These are phyloP conservation scores for Dicrurus megarhynchus DNA, from an alignment of 2,113 vertebrate species.

Conservation along the genomic window DNA sequence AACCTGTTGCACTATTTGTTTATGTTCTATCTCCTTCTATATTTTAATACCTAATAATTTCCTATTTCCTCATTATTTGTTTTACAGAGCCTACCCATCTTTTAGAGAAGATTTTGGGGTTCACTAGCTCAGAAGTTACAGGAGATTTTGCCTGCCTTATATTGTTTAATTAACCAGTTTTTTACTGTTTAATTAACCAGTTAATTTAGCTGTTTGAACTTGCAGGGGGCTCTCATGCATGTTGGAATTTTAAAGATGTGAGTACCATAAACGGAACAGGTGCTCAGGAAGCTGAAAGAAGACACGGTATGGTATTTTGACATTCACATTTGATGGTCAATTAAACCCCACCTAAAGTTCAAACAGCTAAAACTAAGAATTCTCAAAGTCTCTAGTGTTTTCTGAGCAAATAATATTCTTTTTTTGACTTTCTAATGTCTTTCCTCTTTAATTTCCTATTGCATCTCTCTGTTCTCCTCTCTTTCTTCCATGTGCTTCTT, in stretches of 20 bases:
- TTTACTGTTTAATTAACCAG: too few species aligned
- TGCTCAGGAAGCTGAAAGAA: not conserved
- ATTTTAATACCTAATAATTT: not conserved
- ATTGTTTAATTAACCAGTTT: not conserved
- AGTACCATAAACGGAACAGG: not conserved
- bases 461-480: not conserved
- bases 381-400: not conserved
- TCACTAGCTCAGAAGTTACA: not conserved
- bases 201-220: too few species aligned
- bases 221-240: not conserved
- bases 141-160: not conserved
- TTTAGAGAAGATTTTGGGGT: not conserved
- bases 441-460: not conserved
- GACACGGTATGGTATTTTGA: not conserved
- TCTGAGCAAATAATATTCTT: not conserved
- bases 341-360: not conserved
- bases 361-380: not conserved
- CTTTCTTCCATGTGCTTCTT: not conserved
- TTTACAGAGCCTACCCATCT: not conserved
- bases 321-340: not conserved
- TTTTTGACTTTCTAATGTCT: not conserved
- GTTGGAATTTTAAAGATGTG: not conserved
- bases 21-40: not conserved
- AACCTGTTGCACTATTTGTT: not conserved
- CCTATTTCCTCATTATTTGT: not conserved